A percentile compares a stretch with the other conserved stretches of the same genome.
Evolutionary conservation across 2,888 invertebrate genomes (phyloP).

Genomic region (Tricholauxania praeusta): DNA sequence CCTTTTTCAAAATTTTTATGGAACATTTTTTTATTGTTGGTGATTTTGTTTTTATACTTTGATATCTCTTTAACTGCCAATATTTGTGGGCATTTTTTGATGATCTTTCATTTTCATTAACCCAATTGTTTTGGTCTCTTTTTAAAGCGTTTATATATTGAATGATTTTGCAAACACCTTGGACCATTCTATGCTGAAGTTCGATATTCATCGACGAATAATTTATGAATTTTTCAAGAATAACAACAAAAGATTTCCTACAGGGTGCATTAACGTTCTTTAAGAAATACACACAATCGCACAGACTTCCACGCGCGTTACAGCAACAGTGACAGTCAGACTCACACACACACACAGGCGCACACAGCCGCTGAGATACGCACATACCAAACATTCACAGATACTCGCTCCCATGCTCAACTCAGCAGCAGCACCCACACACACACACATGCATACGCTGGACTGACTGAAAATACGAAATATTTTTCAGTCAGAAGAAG

Average conservation of each 20-base stretch:
- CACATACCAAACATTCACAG: not conserved
- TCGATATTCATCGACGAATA: no score
- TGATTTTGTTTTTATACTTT: no score
- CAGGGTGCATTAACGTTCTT: no score
- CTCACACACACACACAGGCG: not conserved
- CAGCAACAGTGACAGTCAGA: not conserved
- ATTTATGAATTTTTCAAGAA: not conserved
- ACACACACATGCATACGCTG: conserved; percentile 38
- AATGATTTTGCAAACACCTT: no score
- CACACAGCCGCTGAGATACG: not conserved
- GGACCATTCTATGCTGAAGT: no score
- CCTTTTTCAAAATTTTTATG: no score
- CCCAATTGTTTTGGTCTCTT: no score
- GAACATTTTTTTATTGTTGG: no score
- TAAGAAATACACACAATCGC: conserved; percentile 1
- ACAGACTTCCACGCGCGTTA: conserved; percentile 12
- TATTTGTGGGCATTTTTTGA: no score
- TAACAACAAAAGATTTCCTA: conserved; percentile 16
- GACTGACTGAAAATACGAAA: conserved; percentile 14
- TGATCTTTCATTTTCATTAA: no score
- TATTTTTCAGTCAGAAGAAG: conserved; percentile 37
- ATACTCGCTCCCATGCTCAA: conserved; percentile 47
- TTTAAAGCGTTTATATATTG: no score
- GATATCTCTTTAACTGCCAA: no score
- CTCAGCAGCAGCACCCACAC: conserved; percentile 45